Base-by-base conservation (phyloP, 2,797 vertebrate genomes). In the Ceryle rudis region DNA sequence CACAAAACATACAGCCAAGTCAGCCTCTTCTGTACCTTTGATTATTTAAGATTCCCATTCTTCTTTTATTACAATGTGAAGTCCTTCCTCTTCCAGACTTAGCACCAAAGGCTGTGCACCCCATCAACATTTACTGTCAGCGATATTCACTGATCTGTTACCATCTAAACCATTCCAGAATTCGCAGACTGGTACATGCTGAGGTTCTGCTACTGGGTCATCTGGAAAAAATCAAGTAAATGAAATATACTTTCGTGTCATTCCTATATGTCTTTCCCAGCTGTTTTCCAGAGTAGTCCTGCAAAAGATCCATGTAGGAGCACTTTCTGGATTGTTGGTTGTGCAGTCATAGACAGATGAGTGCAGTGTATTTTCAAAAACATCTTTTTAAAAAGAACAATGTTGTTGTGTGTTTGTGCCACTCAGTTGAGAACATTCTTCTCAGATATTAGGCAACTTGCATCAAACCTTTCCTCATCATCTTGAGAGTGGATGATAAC, bases 181-280 rank as follows among this genome's bases (percentile, higher is more conserved):
- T 95, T 93, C 90, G 92, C 83, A 81, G 91, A 87, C 91, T 96
- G 95, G 91, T 96, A 95, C 92, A 95, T 86, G 83, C 81, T 94
- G 94, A 86, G 90, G 87, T 90, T 92, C 90, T 94, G 94, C 93
- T 96, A 96, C 95, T 96, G 90, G 69, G n/a, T 92, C 93, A 96
- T 96, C 95, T 95, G 94, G 97, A 97, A 96, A 86, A 96, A 94
- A 97, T 97, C 78, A 97, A 95, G 29, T 47, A 67, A 82, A 92
- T 78, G n/a, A 91, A 94, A 88, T 90, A 73, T 69, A 58, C 64
- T 90, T 96, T 95, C 81, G 74, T 95, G 93, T 95, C 74, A 61
- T 47, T 42, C 41, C 46, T 90, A 4, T 81, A 71, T 91, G 64
- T 60, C 84, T 94, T 95, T 74, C 64, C 83, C 95, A 95, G 86